A percentile compares a stretch with the other conserved stretches of the same genome.
Conservation (phyloP, 1,140 invertebrate genomes). For the Drosophila serrata region DNA sequence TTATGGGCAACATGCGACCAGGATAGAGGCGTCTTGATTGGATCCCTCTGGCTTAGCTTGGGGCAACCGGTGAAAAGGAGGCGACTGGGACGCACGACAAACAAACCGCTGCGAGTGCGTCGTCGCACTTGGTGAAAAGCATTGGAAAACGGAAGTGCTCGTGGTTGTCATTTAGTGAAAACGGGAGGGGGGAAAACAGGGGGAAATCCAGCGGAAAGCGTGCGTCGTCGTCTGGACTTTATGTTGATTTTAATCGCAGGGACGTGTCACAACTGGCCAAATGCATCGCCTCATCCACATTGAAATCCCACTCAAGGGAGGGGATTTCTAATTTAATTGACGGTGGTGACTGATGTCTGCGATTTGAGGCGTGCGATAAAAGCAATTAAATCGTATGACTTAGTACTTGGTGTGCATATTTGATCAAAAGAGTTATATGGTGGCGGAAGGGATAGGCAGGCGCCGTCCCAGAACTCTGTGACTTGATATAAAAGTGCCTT, state of each 20-base stretch:
- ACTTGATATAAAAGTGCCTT: conserved; percentile 12
- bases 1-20: conserved; percentile 41
- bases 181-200: not conserved
- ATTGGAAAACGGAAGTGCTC: conserved; percentile 57
- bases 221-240: conserved; percentile 40
- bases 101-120: conserved; percentile 18
- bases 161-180: conserved; percentile 53
- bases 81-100: conserved; percentile 17
- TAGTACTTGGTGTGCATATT: conserved; percentile 50
- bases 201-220: conserved; percentile 21
- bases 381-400: conserved; percentile 62
- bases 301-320: not conserved
- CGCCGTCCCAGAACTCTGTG: not conserved
- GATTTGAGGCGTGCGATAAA: conserved; percentile 61
- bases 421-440: conserved; percentile 29
- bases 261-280: conserved; percentile 64
- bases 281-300: conserved; percentile 39
- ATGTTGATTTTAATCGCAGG: conserved; percentile 60
- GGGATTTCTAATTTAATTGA: conserved; percentile 61
- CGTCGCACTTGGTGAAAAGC: conserved; percentile 37
- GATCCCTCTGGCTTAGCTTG: conserved; percentile 13
- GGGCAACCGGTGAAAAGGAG: conserved; percentile 7
- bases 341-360: conserved; percentile 47
- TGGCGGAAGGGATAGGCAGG: conserved; percentile 19
- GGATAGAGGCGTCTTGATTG: conserved; percentile 38